phyloP scores from a whole-genome alignment of 2,888 invertebrate genomes.

The Temnothorax rugatulus region DNA sequence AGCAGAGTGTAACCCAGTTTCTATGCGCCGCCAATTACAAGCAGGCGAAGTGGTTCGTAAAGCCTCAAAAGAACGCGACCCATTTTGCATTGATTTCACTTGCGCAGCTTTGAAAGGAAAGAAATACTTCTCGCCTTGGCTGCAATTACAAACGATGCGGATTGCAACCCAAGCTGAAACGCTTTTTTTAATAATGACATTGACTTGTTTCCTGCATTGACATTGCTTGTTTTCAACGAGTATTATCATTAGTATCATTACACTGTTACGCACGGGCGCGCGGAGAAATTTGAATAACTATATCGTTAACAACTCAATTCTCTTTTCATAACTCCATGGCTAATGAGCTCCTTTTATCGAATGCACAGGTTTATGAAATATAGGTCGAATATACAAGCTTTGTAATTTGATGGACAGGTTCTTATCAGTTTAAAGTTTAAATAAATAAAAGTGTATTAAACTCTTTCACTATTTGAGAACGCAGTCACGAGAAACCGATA shows the following conservation, averaged over 20 bases:
- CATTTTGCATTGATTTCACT: conserved; percentile 42
- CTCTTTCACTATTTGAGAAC: conserved; percentile 20
- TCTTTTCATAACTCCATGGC: conserved; percentile 39
- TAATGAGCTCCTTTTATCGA: conserved; percentile 52
- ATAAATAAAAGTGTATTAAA: not conserved
- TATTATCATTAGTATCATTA: conserved; percentile 53
- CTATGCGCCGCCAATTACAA: conserved; percentile 50
- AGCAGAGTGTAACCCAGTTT: conserved; percentile 48
- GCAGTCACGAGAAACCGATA: not conserved
- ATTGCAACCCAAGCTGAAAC: conserved; percentile 12
- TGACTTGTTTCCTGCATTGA: conserved; percentile 41
- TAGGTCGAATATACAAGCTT: conserved; percentile 22
- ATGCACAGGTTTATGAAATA: conserved; percentile 8
- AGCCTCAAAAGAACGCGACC: conserved; percentile 52
- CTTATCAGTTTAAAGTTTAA: conserved; percentile 12
- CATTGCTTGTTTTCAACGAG: conserved; percentile 17
- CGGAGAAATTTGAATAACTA: conserved; percentile 43
- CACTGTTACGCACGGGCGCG: conserved; percentile 40
- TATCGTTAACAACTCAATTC: conserved; percentile 31
- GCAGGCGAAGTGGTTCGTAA: conserved; percentile 38
- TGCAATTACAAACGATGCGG: conserved; percentile 43
- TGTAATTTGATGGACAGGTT: conserved; percentile 9
- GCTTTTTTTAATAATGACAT: conserved; percentile 49
- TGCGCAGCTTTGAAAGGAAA: conserved; percentile 21
- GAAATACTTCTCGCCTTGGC: conserved; percentile 42